A percentile compares a stretch with the other conserved stretches of the same genome.
phyloP scores from a whole-genome alignment of 1,140 invertebrate species.

The Penaeus japonicus region DNA sequence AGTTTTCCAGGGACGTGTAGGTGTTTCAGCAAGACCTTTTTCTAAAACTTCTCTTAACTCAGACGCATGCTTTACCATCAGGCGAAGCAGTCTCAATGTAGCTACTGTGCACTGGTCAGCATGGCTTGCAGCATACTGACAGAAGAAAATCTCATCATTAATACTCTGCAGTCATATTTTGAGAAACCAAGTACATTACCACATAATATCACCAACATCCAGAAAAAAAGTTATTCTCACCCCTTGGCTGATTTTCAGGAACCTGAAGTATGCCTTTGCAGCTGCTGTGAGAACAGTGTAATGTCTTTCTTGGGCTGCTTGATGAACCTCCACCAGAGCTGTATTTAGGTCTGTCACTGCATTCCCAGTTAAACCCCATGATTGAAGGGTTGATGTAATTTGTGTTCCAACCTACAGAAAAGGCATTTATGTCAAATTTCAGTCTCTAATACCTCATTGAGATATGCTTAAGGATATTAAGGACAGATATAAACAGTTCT shows the following conservation, averaged over 20 bases:
- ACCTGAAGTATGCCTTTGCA: conserved; percentile 56
- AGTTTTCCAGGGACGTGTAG: conserved; percentile 92
- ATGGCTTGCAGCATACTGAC: conserved; percentile 39
- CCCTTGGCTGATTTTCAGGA: conserved; percentile 52
- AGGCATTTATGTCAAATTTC: background rate
- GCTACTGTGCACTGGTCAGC: conserved; percentile 74
- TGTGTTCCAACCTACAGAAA: conserved; percentile 23
- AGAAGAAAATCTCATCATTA: background rate
- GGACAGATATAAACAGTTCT: too few relatives aligned
- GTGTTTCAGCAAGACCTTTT: conserved; percentile 84
- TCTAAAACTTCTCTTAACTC: conserved; percentile 88
- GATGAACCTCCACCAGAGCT: conserved; percentile 29
- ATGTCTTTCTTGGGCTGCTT: conserved; percentile 32
- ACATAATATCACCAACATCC: background rate
- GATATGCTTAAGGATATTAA: too few relatives aligned
- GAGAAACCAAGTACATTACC: background rate
- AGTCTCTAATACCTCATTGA: too few relatives aligned
- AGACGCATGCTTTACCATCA: conserved; percentile 92
- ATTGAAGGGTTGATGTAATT: conserved; percentile 29
- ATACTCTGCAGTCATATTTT: background rate
- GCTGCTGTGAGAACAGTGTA: conserved; percentile 48
- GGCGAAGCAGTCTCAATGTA: conserved; percentile 82
- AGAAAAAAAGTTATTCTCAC: background rate
- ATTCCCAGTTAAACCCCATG: conserved; percentile 35
- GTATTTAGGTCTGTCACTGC: conserved; percentile 9